Percentiles rank a stretch among this genome's conserved stretches.
Conservation (phyloP, 2,888 invertebrate species). For the Argyra leucocephala region DNA sequence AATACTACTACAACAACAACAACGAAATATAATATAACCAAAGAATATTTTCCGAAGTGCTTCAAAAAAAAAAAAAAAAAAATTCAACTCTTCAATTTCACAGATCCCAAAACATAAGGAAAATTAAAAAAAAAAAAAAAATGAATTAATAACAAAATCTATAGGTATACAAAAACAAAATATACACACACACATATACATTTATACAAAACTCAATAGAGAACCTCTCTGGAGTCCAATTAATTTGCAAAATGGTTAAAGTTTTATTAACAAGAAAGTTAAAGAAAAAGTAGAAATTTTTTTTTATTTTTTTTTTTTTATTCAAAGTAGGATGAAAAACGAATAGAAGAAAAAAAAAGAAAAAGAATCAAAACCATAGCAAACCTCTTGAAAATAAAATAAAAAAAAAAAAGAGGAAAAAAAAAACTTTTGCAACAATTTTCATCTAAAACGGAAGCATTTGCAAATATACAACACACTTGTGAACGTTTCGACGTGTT, state of each 20-base stretch:
- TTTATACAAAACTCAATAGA: background rate
- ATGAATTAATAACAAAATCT: too few species aligned
- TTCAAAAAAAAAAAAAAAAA: too few species aligned
- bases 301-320: too few species aligned
- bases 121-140: background rate
- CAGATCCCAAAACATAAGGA: background rate
- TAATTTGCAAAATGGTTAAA: conserved; percentile 6
- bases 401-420: background rate
- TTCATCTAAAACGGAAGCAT: background rate
- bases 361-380: background rate
- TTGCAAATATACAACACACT: background rate
- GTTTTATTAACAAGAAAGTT: conserved; percentile 6
- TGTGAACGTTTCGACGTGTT: too few species aligned
- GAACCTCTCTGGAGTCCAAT: conserved; percentile 1
- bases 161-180: background rate
- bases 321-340: background rate
- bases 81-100: background rate
- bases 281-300: background rate
- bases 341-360: background rate
- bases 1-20: too few species aligned
- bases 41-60: too few species aligned
- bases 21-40: too few species aligned
- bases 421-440: background rate
- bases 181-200: background rate
- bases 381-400: background rate